A percentile compares a stretch with the other conserved stretches of the same genome.
phyloP scores from a whole-genome alignment of 2,113 vertebrate genomes.

The Tiliqua scincoides region DNA sequence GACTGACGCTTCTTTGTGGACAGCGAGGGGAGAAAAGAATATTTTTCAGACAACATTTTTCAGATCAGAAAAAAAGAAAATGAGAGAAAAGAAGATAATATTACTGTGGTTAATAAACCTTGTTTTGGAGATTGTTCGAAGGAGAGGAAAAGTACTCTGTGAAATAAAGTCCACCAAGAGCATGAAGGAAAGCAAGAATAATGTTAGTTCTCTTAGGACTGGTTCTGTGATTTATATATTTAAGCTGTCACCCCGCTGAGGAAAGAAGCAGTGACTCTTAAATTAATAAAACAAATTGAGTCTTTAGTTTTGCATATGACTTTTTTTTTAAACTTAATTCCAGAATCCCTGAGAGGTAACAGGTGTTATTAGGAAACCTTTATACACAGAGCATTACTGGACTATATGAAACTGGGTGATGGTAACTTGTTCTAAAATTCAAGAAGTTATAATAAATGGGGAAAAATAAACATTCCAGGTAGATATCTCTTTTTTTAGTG shows the following conservation, averaged over 20 bases:
- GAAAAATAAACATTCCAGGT: no score
- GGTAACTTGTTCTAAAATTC: no score
- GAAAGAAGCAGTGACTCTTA: constrained; percentile 37
- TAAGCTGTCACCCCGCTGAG: constrained; percentile 30
- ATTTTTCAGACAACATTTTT: no score
- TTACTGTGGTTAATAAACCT: background rate
- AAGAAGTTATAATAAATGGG: no score
- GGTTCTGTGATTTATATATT: background rate
- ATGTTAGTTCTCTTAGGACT: background rate
- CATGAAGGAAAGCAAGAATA: background rate
- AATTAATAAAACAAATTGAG: constrained; percentile 23
- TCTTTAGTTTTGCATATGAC: background rate
- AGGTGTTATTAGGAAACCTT: background rate
- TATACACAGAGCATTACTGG: no score
- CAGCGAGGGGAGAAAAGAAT: background rate
- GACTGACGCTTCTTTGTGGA: background rate
- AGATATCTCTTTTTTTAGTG: no score
- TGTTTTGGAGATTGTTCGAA: background rate
- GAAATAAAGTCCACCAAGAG: background rate
- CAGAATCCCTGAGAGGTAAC: background rate
- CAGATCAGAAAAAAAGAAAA: no score
- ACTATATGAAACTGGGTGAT: no score
- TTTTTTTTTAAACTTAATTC: background rate
- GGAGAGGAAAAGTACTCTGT: background rate
- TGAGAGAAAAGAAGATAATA: background rate